A percentile compares a stretch with the other conserved stretches of the same genome.
These are phyloP conservation scores for Cataglyphis altisquamis DNA, from an alignment of 2,888 invertebrate species.

Conservation along the genomic window DNA sequence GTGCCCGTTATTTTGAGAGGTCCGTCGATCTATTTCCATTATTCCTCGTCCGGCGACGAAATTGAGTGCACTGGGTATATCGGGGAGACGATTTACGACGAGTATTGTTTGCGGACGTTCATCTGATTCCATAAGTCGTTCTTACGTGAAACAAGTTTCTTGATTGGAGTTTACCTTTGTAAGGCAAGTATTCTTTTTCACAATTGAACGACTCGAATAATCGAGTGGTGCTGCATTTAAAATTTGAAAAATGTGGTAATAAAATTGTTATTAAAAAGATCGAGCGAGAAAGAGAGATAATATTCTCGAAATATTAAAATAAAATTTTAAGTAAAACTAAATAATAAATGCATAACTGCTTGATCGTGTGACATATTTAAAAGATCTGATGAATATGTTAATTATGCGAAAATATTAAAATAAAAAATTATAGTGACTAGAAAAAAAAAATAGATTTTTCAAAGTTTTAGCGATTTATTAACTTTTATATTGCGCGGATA, in stretches of 20 bases:
- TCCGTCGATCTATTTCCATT: conserved; percentile 71
- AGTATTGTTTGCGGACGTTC: conserved; percentile 71
- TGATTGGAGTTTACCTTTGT: conserved; percentile 63
- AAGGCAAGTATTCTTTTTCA: neutral
- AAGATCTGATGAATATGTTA: neutral
- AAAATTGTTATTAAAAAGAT: conserved; percentile 19
- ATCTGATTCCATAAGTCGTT: conserved; percentile 69
- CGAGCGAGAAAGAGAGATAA: neutral
- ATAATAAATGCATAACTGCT: neutral
- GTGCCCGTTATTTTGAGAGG: conserved; percentile 51
- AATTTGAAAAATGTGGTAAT: neutral
- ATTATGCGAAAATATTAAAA: neutral
- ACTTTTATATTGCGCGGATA: neutral
- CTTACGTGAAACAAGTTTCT: conserved; percentile 61
- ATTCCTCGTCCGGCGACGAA: conserved; percentile 66
- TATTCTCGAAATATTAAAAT: neutral
- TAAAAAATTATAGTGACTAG: neutral
- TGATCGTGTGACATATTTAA: neutral
- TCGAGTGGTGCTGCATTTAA: conserved; percentile 20
- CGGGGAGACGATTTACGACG: conserved; percentile 69
- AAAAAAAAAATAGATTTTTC: neutral
- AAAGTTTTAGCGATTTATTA: neutral
- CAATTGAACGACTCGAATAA: neutral
- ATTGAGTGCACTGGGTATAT: conserved; percentile 72
- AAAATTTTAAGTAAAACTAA: neutral